Percentiles rank a stretch among this genome's conserved stretches.
Evolutionary conservation across 2,888 invertebrate genomes (phyloP).

Genomic region (Troides oblongomaculatus): DNA sequence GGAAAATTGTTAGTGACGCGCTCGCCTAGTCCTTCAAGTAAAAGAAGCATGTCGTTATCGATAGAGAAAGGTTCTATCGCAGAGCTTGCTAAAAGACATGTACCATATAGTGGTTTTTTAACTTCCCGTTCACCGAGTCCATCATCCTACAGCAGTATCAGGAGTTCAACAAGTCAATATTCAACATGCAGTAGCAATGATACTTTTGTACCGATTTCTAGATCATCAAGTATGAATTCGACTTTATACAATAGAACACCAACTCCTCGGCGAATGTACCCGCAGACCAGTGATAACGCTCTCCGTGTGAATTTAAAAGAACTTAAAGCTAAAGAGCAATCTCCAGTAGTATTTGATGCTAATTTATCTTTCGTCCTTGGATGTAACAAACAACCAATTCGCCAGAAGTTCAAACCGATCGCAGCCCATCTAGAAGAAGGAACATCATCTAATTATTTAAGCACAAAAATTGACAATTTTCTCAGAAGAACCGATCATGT

Average conservation of each 20-base stretch:
- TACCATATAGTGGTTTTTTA: conserved; percentile 52
- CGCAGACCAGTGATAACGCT: conserved; percentile 78
- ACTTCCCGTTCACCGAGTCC: conserved; percentile 82
- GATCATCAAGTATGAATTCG: conserved; percentile 69
- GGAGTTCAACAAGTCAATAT: conserved; percentile 69
- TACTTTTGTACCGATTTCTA: conserved; percentile 64
- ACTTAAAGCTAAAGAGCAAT: conserved; percentile 83
- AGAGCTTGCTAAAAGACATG: conserved; percentile 70
- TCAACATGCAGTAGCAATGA: conserved; percentile 74
- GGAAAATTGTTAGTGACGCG: conserved; percentile 54
- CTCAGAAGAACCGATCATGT: conserved; percentile 91
- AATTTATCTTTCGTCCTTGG: conserved; percentile 89
- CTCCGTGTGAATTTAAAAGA: conserved; percentile 79
- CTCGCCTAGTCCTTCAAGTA: conserved; percentile 65
- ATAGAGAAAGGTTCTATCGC: conserved; percentile 76
- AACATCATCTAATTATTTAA: conserved; percentile 88
- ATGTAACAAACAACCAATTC: conserved; percentile 84
- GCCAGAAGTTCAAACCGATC: conserved; percentile 84
- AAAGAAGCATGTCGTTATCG: conserved; percentile 62
- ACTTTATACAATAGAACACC: conserved; percentile 66
- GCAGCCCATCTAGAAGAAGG: conserved; percentile 88
- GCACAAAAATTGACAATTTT: conserved; percentile 88
- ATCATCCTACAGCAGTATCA: conserved; percentile 60
- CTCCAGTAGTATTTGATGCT: conserved; percentile 90
- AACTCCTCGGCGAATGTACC: conserved; percentile 84